Evolutionary conservation across 1,140 invertebrate species (phyloP).

Genomic region (Periplaneta americana): DNA sequence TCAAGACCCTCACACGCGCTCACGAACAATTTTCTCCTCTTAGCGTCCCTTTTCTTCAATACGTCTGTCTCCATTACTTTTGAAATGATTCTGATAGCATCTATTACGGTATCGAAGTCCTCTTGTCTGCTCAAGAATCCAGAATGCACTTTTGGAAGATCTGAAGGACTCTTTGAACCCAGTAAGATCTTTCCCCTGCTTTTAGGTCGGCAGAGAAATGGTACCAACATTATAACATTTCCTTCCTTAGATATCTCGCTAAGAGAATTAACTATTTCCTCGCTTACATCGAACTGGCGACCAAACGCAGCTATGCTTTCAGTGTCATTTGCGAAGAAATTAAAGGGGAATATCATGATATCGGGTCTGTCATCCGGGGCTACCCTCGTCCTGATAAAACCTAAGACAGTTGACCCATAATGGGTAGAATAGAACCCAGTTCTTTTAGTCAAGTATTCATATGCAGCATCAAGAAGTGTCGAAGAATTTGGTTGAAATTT

Average conservation of each 20-base stretch:
- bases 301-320: constrained; percentile 37
- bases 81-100: constrained; percentile 26
- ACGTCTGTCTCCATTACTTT: not conserved
- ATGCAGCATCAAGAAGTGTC: constrained; percentile 42
- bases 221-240: constrained; percentile 57
- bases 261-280: constrained; percentile 57
- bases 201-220: constrained; percentile 61
- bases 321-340: not conserved
- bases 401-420: constrained; percentile 46
- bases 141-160: constrained; percentile 72
- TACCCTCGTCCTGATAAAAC: constrained; percentile 38
- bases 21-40: not conserved
- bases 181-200: constrained; percentile 64
- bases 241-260: constrained; percentile 61
- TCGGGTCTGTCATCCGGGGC: not conserved
- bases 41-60: not conserved
- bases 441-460: constrained; percentile 36
- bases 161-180: constrained; percentile 53
- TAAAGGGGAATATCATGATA: not conserved
- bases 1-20: not conserved
- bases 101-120: constrained; percentile 62
- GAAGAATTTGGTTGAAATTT: constrained; percentile 62
- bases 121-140: constrained; percentile 67
- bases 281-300: constrained; percentile 55
- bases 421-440: constrained; percentile 38